Evolutionary conservation across 1,140 invertebrate genomes (phyloP).

Genomic region (Papilio helenus): DNA sequence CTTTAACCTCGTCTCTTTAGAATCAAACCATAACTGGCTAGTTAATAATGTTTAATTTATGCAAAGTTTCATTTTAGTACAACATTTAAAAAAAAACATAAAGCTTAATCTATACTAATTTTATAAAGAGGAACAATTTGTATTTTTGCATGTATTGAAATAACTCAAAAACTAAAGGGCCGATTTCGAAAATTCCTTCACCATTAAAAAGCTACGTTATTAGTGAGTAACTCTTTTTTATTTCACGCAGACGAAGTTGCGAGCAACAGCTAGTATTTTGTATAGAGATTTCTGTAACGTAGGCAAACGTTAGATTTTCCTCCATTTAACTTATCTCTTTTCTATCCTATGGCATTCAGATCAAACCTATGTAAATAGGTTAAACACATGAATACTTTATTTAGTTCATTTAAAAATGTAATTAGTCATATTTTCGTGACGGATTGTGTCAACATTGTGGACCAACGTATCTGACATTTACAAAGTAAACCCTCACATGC

Average conservation of each 20-base stretch:
- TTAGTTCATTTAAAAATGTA: slow-evolving; percentile 1
- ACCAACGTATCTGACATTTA: slow-evolving; percentile 30
- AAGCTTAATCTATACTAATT: too few relatives aligned
- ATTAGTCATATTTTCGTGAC: slow-evolving; percentile 7
- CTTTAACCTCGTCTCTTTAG: background rate
- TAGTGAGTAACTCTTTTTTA: too few relatives aligned
- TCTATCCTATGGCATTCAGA: background rate
- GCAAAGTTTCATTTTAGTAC: background rate
- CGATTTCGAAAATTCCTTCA: too few relatives aligned
- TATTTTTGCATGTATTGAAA: too few relatives aligned
- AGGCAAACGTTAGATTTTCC: background rate
- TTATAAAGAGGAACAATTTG: too few relatives aligned
- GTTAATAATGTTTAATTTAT: slow-evolving; percentile 15
- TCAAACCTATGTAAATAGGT: background rate
- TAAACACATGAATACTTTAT: background rate
- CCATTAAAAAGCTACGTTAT: too few relatives aligned
- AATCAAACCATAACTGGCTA: background rate
- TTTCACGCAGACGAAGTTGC: too few relatives aligned
- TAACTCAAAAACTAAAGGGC: too few relatives aligned
- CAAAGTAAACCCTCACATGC: slow-evolving; percentile 28
- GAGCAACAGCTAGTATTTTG: too few relatives aligned
- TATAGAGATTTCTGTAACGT: too few relatives aligned
- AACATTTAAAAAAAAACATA: background rate
- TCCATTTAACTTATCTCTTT: background rate
- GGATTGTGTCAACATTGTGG: slow-evolving; percentile 11